Base-by-base conservation (phyloP, 2,888 invertebrate species). In the Frankliniella intonsa region DNA sequence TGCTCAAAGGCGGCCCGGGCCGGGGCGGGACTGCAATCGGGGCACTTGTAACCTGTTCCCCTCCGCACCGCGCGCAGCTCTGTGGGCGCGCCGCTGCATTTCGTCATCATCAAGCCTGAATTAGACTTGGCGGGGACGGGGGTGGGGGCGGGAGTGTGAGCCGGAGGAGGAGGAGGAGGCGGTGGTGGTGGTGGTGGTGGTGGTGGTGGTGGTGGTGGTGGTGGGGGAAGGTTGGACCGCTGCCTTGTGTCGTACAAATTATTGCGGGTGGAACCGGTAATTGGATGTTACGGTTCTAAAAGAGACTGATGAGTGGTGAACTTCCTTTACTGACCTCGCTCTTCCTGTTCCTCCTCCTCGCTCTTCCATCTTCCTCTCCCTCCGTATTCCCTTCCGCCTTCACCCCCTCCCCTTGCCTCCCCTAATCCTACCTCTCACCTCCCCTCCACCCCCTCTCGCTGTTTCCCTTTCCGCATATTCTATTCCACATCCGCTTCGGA, bases 241-340 rank as follows among this genome's bases (percentile, higher is more conserved):
- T n/a, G 65, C 38, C 38, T 38, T n/a, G 69, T 11, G 9, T 10
- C n/a, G 22, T 69, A 69, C 69, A 69, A 22, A 69, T 22, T 19
- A 69, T 69, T 69, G 69, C 69, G 69, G 22, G n/a, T 22, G 22
- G 69, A 69, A 69, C 19, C 69, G 22, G 69, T 22, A 69, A 69
- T 22, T 69, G 69, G 69, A 69, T 69, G 65, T 19, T 14, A 55
- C 3, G 9, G 55, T 9, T n/a, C 3, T 69, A 22, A 22, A 69
- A 69, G 69, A 22, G 69, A 69, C 22, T 69, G 69, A 69, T 22
- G 69, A 19, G 69, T 22, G 22, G 69, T 22, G 11, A 22, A 69
- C 69, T 69, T 69, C 69, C 69, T 22, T 22, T n/a, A 69, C 69
- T 55, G 55, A 55, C 55, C 17, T 8, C 55, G 14, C 55, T 8